Percentiles rank a stretch among this genome's conserved stretches.
Evolutionary conservation across 2,113 vertebrate species (phyloP).

Genomic region (Seriola quinqueradiata): DNA sequence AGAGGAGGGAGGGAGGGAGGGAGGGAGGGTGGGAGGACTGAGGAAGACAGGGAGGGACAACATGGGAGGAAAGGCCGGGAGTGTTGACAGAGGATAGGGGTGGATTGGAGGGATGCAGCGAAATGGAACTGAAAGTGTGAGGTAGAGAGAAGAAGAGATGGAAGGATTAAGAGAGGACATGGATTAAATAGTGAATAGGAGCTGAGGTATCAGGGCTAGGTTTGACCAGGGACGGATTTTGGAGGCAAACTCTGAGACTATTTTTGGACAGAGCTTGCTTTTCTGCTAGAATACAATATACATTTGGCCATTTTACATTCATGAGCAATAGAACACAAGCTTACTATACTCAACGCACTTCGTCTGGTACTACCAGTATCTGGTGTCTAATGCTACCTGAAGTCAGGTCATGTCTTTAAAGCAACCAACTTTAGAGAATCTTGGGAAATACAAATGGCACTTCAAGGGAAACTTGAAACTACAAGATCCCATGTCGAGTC

Average conservation of each 20-base stretch:
- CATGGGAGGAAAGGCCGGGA: slow-evolving; percentile 22
- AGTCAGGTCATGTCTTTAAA: too few species aligned
- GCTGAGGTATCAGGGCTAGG: slow-evolving; percentile 11
- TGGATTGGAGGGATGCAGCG: not conserved
- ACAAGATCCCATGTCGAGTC: too few species aligned
- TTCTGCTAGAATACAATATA: not conserved
- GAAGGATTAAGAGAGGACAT: slow-evolving; percentile 18
- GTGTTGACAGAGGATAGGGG: slow-evolving; percentile 32
- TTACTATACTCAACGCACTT: not conserved
- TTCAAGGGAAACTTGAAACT: too few species aligned
- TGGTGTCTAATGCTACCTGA: too few species aligned
- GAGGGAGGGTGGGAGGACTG: not conserved
- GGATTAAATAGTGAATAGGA: slow-evolving; percentile 46
- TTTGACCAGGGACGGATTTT: slow-evolving; percentile 12
- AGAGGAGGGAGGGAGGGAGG: not conserved
- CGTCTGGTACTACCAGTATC: too few species aligned
- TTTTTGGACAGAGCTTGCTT: slow-evolving; percentile 26
- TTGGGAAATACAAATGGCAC: too few species aligned
- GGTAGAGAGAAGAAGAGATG: slow-evolving; percentile 18
- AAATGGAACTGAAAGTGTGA: slow-evolving; percentile 31
- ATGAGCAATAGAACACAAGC: not conserved
- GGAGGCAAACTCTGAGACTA: not conserved
- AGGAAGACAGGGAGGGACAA: slow-evolving; percentile 15
- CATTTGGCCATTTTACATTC: not conserved
- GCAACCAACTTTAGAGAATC: too few species aligned